A percentile compares a stretch with the other conserved stretches of the same genome.
Evolutionary conservation across 2,888 invertebrate species (phyloP).

Genomic region (Formica aserva): DNA sequence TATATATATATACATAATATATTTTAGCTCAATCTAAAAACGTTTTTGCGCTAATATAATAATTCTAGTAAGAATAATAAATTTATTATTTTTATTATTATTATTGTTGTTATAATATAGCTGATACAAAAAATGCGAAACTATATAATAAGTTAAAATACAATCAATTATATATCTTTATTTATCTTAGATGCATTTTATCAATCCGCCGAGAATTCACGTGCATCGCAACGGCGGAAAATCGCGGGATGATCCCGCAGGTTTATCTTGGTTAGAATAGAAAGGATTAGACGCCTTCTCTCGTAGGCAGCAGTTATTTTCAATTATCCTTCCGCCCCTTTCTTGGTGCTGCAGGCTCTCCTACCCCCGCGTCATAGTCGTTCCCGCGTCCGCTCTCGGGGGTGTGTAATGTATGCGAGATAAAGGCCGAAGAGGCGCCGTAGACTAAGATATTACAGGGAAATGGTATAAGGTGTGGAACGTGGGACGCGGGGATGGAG

Average conservation of each 20-base stretch:
- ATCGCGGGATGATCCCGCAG: slow-evolving; percentile 81
- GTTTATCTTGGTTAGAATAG: slow-evolving; percentile 83
- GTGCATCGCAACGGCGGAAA: slow-evolving; percentile 19
- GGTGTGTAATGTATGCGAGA: slow-evolving; percentile 85
- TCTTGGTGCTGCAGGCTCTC: slow-evolving; percentile 55
- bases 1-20: neutral
- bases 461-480: slow-evolving; percentile 84
- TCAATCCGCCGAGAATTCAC: neutral
- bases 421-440: slow-evolving; percentile 84
- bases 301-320: slow-evolving; percentile 84
- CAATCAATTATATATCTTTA: neutral
- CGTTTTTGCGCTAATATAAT: neutral
- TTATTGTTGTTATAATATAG: neutral
- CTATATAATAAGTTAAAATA: neutral
- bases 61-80: neutral
- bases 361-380: slow-evolving; percentile 60
- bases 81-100: neutral
- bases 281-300: slow-evolving; percentile 77
- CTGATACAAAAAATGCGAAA: neutral
- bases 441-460: slow-evolving; percentile 86
- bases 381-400: slow-evolving; percentile 68
- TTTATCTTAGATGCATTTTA: neutral
- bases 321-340: slow-evolving; percentile 84
- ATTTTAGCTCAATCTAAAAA: neutral
- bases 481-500: slow-evolving; percentile 58